Evolutionary conservation across 2,113 vertebrate species (phyloP).

Genomic region (Anolis sagrei): DNA sequence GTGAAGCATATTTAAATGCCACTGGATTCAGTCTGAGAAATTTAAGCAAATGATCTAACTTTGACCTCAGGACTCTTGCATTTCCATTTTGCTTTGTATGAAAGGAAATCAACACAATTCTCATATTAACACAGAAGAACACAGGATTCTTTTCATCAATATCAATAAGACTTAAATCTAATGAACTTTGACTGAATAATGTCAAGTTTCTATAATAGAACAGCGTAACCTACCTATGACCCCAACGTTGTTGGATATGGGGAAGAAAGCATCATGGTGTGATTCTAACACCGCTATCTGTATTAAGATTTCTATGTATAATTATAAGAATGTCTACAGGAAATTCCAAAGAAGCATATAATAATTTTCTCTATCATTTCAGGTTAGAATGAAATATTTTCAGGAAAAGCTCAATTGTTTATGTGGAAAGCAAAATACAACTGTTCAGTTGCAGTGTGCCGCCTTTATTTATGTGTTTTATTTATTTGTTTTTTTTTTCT

Average conservation of each 20-base stretch:
- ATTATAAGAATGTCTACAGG: background rate
- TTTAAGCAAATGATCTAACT: background rate
- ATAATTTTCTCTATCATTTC: background rate
- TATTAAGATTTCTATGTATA: background rate
- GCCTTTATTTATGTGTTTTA: too few species aligned
- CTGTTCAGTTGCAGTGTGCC: too few species aligned
- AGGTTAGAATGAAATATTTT: background rate
- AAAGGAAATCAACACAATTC: background rate
- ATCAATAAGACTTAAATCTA: background rate
- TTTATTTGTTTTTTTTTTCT: too few species aligned
- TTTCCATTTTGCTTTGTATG: background rate
- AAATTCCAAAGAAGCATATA: background rate
- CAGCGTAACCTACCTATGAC: background rate
- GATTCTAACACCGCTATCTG: background rate
- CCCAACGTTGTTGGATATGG: background rate
- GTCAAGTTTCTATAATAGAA: conserved; percentile 27
- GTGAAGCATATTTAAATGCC: background rate
- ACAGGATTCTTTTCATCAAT: background rate
- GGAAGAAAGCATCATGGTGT: background rate
- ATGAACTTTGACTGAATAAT: background rate
- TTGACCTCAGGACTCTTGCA: too few species aligned
- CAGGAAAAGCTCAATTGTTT: background rate
- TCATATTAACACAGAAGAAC: background rate
- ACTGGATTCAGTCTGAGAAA: background rate
- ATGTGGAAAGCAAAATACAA: background rate